Base-by-base conservation (phyloP, 1,140 invertebrate species). In the Elymnias hypermnestra region DNA sequence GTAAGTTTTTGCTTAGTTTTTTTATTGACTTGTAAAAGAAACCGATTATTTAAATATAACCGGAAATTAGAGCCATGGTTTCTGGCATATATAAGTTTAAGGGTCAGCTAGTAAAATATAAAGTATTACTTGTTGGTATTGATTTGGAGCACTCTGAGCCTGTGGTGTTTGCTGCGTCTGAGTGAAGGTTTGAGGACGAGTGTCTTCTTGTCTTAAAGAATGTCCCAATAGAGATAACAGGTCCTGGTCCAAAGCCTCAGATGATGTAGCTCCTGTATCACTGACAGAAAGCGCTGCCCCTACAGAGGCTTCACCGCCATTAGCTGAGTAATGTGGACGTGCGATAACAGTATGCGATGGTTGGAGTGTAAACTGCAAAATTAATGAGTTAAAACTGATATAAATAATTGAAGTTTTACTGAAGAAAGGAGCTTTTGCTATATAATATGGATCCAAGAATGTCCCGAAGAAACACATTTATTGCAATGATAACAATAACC, bases 241-340 rank as follows among this genome's bases (percentile, higher is more conserved):
- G 18, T 82, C 81, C 10, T 71, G 70, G 18, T 78, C 66, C 36
- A 73, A 74, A 1, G 62, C 28, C 12, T 63, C 54, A 7, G 53
- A 45, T 0, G 72, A 40, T 9, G 26, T 60, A 12, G 70, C 57
- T 13, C 71, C 64, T 0, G 60, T 58, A 35, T 82, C 77, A 23
- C 77, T 82, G 17, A 82, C 81, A 1, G 81, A 72, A 3, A 84
- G 51, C 14, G 81, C 81, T 5, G 78, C 81, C 3, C 81, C 78
- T 12, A 84, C 81, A 10, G 78, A 81, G 0, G 81, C 81, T 45
- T 84, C 81, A 2, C 71, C 81, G 5, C 78, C 78, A 19, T 79
- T 73, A 0, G 70, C 61, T 0, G 72, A 69, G 49, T 66, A 81
- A 25, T 67, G 60, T 6, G 81, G 81, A 8, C 77, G 71, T 5